phyloP scores from a whole-genome alignment of 2,113 vertebrate species.

The Rhagologus leucostigma region DNA sequence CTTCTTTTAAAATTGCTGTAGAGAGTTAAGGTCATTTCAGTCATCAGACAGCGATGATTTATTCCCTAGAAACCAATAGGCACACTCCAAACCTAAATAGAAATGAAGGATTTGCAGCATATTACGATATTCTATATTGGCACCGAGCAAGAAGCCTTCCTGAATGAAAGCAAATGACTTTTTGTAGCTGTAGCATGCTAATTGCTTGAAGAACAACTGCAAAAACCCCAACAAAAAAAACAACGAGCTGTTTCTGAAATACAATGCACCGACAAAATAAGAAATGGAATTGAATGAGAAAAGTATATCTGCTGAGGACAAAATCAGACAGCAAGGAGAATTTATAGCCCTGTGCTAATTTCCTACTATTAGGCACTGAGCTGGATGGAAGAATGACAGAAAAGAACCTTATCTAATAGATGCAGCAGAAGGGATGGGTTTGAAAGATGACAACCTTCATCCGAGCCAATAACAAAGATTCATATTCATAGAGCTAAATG shows the following conservation, averaged over 20 bases:
- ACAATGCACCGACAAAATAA: background rate
- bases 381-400: background rate
- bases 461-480: background rate
- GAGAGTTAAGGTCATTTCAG: background rate
- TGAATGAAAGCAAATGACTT: background rate
- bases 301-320: background rate
- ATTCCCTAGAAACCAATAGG: background rate
- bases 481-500: background rate
- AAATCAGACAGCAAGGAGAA: background rate
- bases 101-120: constrained; percentile 10
- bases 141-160: background rate
- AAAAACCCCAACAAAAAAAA: background rate
- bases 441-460: background rate
- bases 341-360: constrained; percentile 17
- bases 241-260: background rate
- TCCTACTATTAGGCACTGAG: background rate
- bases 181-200: background rate
- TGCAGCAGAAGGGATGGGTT: background rate
- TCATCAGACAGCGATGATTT: constrained; percentile 1
- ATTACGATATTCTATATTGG: background rate
- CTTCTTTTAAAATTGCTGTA: background rate
- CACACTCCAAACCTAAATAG: constrained; percentile 1
- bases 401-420: background rate
- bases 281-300: background rate
- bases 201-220: background rate